Evolutionary conservation across 2,113 vertebrate genomes (phyloP).

Genomic region (Phrynosoma blainvillii): DNA sequence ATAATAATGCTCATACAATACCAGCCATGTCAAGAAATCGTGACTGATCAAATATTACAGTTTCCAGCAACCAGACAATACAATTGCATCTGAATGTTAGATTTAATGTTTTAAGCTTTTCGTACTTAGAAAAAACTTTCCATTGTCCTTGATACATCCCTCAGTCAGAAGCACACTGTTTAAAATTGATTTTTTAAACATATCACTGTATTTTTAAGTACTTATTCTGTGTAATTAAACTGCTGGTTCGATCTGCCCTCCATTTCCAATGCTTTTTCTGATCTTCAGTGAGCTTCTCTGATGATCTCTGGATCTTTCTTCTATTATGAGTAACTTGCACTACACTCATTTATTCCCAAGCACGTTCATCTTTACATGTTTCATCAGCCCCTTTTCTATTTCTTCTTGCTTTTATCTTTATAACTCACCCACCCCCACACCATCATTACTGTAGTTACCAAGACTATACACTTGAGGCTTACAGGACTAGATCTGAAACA

Average conservation of each 20-base stretch:
- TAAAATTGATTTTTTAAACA: not conserved
- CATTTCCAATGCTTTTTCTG: conserved; percentile 23
- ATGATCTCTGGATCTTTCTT: not conserved
- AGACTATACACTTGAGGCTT: not conserved
- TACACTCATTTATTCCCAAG: not conserved
- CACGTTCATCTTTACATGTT: not conserved
- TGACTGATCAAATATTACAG: not conserved
- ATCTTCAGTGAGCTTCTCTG: conserved; percentile 23
- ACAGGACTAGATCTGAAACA: conserved; percentile 13
- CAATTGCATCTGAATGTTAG: conserved; percentile 32
- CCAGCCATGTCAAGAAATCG: not conserved
- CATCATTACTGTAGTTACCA: accelerated
- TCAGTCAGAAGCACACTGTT: not conserved
- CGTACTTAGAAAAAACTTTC: conserved; percentile 1
- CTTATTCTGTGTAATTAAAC: not conserved
- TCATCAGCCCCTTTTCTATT: not conserved
- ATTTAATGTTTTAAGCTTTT: conserved; percentile 1
- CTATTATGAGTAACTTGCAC: accelerated
- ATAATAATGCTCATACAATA: conserved; percentile 6
- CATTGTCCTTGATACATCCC: conserved; percentile 12
- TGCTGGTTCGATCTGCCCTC: conserved; percentile 29
- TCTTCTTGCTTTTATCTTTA: not conserved
- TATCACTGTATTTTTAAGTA: not conserved
- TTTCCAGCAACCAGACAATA: conserved; percentile 25
- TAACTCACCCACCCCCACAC: conserved; percentile 23